A percentile compares a stretch with the other conserved stretches of the same genome.
phyloP scores from a whole-genome alignment of 1,140 invertebrate genomes.

The Chrysoperla carnea region DNA sequence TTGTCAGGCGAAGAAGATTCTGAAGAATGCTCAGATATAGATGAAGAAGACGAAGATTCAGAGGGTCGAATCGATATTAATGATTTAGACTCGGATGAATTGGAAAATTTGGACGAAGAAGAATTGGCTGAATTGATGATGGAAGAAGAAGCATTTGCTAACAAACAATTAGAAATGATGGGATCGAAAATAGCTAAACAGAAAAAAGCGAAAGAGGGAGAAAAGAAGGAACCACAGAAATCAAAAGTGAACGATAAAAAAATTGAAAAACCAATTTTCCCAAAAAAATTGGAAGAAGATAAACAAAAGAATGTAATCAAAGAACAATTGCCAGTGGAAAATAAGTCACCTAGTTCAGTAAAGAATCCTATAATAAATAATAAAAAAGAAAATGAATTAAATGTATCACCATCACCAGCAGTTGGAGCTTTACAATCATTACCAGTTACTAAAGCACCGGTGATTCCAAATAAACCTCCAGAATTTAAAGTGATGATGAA shows the following conservation, averaged over 20 bases:
- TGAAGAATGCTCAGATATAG: slow-evolving; percentile 16
- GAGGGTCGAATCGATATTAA: slow-evolving; percentile 2
- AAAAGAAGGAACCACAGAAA: slow-evolving; percentile 34
- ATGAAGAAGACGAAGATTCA: slow-evolving; percentile 15
- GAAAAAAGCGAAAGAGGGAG: slow-evolving; percentile 28
- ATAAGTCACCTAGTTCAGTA: slow-evolving; percentile 1
- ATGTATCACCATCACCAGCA: background rate
- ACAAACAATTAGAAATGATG: slow-evolving; percentile 31
- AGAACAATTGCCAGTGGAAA: slow-evolving; percentile 11
- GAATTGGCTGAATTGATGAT: slow-evolving; percentile 39
- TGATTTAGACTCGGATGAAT: slow-evolving; percentile 6
- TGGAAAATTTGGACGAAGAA: slow-evolving; percentile 30
- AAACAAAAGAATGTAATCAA: background rate
- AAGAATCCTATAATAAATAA: background rate
- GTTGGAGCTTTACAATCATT: too few species aligned
- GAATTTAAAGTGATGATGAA: too few species aligned
- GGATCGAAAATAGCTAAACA: slow-evolving; percentile 28
- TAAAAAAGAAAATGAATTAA: background rate
- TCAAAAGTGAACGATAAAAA: slow-evolving; percentile 24
- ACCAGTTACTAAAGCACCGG: too few species aligned
- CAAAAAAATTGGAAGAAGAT: background rate
- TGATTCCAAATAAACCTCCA: too few species aligned
- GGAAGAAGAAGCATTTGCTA: slow-evolving; percentile 39
- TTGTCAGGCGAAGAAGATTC: slow-evolving; percentile 11
- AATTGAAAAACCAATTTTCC: slow-evolving; percentile 15